Base-by-base conservation (phyloP, 2,888 invertebrate genomes). In the Drosophila kambysellisi region DNA sequence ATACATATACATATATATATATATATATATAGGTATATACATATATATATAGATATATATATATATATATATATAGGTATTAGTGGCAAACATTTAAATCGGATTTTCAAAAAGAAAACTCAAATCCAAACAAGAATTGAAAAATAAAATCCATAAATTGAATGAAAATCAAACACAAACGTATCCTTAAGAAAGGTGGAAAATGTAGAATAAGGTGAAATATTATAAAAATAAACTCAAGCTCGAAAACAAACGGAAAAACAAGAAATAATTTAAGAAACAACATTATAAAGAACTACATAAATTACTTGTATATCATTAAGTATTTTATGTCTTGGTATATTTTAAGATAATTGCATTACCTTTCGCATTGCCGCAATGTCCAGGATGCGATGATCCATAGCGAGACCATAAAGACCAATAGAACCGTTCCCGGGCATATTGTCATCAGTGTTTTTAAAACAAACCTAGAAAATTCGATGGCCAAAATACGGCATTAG, bases 381-480 rank as follows among this genome's bases (percentile, higher is more conserved):
- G 99, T 98, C 99, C 99, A 99, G 92, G 98, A 99, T 82, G 99
- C 99, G 91, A 99, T 99, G 93, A 99, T 98, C 99, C 99, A 99
- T 78, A 99, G 95, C 11, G 99, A 99, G 82, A 99, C 98, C 97
- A 99, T 99, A 95, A 99, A 99, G 86, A 99, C 99, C 91, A 99
- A 95, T 91, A 99, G 95, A 89, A 99, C 99, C 79, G 96, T 99
- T 94, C 96, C 99, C 64, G 99, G 99, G 94, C 99, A 99, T 94
- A 99, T 99, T 93, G 99, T 99, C 99, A 99, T 99, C 90, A 99
- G 95, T 77, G 99, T 99, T 94, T 99, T 99, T 92, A 99, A 95
- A 92, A 99, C 98, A 94, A 98, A 98, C 93, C 96, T 94, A 95
- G 32, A 54, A 69, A 4, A 58, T 29, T 43, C 29, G 33, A 51